These are phyloP conservation scores for Drosophila jambulina DNA, from an alignment of 1,140 invertebrate species.

Conservation along the genomic window DNA sequence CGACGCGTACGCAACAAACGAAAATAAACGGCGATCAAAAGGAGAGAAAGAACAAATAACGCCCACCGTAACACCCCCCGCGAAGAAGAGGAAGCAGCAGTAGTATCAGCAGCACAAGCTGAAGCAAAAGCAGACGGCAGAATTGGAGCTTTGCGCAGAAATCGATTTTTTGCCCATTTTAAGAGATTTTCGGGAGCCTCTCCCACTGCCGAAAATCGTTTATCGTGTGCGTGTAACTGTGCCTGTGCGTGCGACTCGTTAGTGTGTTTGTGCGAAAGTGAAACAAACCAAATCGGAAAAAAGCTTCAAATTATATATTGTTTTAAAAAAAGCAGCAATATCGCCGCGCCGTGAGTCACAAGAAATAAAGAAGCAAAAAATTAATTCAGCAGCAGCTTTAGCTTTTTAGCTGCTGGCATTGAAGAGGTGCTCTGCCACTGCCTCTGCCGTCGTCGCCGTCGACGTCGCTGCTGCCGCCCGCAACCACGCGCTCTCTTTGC, in stretches of 20 bases:
- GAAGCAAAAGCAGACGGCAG: conserved; percentile 51
- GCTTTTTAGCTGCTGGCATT: conserved; percentile 69
- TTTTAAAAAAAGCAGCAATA: conserved; percentile 8
- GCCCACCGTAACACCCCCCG: conserved; percentile 69
- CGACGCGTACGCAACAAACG: conserved; percentile 67
- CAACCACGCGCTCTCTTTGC: conserved; percentile 35
- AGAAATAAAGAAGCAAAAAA: conserved; percentile 18
- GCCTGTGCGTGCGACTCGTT: conserved; percentile 27
- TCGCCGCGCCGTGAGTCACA: conserved; percentile 32
- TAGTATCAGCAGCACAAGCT: conserved; percentile 46
- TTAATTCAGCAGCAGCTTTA: conserved; percentile 48
- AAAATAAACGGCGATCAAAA: conserved; percentile 70
- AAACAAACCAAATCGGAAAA: conserved; percentile 53
- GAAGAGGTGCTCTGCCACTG: conserved; percentile 56
- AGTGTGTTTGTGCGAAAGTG: conserved; percentile 43
- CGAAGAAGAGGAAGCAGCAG: conserved; percentile 51
- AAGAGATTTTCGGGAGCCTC: conserved; percentile 58
- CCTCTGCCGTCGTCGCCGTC: conserved; percentile 12
- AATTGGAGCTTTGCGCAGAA: conserved; percentile 83
- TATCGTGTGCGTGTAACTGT: conserved; percentile 22
- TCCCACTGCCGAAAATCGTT: conserved; percentile 50
- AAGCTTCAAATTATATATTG: conserved; percentile 49
- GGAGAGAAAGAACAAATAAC: conserved; percentile 77
- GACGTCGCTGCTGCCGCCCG: conserved; percentile 37
- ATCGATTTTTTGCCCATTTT: conserved; percentile 82